Conservation (phyloP, 2,113 vertebrate genomes). For the Acrocephalus kingi region DNA sequence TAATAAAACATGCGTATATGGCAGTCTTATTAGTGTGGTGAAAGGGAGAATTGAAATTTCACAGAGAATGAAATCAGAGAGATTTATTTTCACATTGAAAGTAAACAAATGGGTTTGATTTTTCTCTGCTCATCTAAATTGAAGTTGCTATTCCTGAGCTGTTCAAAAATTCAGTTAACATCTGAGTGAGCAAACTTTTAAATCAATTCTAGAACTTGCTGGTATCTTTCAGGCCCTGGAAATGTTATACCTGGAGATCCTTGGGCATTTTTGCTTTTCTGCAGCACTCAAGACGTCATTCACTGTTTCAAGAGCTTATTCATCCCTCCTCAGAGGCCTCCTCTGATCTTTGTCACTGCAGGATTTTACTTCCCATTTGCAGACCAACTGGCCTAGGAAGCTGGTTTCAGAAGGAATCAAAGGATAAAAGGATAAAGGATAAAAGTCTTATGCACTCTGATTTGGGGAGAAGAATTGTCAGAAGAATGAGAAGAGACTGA, state of each 20-base stretch:
- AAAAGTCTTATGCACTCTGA: background rate
- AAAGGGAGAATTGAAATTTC: conserved; percentile 22
- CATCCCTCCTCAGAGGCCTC: background rate
- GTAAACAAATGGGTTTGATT: conserved; percentile 16
- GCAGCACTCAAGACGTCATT: background rate
- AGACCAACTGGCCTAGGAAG: background rate
- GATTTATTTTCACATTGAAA: conserved; percentile 38
- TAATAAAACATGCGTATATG: conserved; percentile 32
- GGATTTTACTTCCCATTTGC: background rate
- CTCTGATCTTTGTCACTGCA: background rate
- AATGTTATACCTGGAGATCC: background rate
- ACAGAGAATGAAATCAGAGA: background rate
- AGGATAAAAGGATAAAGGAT: background rate
- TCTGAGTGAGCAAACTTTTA: background rate
- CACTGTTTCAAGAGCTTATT: background rate
- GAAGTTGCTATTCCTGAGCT: background rate
- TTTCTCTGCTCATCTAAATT: background rate
- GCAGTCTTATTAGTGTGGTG: conserved; percentile 10
- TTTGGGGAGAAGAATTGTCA: background rate
- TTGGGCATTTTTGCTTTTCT: background rate
- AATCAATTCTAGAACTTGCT: background rate
- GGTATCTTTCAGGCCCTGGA: background rate
- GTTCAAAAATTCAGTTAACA: background rate
- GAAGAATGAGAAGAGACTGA: background rate
- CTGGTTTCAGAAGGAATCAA: background rate